Evolutionary conservation across 2,113 vertebrate genomes (phyloP).

Genomic region (Cichladusa arquata): DNA sequence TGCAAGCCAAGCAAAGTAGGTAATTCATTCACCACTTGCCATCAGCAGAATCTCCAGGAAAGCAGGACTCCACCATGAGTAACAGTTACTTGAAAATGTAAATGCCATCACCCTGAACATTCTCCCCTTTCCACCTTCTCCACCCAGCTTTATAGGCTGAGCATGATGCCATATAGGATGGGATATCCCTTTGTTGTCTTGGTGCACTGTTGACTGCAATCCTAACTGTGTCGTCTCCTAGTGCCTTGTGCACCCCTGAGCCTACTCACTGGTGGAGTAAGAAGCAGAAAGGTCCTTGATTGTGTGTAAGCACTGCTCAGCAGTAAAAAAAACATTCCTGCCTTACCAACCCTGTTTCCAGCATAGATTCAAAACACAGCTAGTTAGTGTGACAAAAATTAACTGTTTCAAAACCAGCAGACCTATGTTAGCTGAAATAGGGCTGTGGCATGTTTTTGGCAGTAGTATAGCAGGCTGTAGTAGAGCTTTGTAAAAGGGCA

Average conservation of each 20-base stretch:
- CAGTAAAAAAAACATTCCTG: background rate
- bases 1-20: background rate
- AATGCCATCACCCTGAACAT: background rate
- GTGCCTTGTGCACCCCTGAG: accelerated
- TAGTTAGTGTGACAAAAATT: background rate
- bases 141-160: background rate
- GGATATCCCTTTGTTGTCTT: background rate
- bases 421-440: background rate
- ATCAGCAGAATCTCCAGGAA: background rate
- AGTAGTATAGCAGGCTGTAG: background rate
- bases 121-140: background rate
- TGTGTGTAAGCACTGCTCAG: background rate
- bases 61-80: background rate
- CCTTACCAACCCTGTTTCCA: background rate
- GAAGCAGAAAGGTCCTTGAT: background rate
- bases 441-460: accelerated
- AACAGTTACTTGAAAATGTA: background rate
- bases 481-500: background rate
- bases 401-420: background rate
- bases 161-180: too few species aligned
- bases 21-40: background rate
- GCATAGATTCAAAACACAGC: background rate
- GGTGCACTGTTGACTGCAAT: background rate
- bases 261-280: background rate
- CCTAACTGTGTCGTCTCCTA: background rate